These are phyloP conservation scores for Peromyscus aztecus DNA, from an alignment of 2,797 vertebrate species.

Conservation along the genomic window DNA sequence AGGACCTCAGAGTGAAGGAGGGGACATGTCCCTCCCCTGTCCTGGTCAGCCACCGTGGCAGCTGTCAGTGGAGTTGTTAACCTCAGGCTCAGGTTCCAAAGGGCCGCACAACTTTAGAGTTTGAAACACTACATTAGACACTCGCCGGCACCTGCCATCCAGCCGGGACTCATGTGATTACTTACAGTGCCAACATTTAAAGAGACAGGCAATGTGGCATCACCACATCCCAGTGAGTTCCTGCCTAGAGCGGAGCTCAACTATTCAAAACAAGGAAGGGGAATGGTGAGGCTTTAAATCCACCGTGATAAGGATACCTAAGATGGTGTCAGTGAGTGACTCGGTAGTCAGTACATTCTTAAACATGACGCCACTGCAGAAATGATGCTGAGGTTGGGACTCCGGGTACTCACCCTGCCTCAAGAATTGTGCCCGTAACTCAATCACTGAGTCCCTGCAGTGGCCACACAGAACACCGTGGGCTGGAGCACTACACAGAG, in stretches of 20 bases:
- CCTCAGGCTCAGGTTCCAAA: not conserved
- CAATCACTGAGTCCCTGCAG: not conserved
- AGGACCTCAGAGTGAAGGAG: not conserved
- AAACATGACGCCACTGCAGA: accelerated
- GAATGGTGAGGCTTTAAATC: not conserved
- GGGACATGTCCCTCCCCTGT: not conserved
- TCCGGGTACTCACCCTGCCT: not conserved
- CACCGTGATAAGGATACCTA: not conserved
- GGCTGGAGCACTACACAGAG: not conserved
- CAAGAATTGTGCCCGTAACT: not conserved
- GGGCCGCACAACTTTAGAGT: not conserved
- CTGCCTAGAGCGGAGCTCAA: not conserved
- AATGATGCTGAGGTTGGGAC: not conserved
- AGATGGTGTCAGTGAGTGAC: accelerated
- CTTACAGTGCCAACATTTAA: not conserved
- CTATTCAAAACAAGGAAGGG: not conserved
- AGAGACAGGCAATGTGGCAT: not conserved
- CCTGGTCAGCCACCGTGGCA: not conserved
- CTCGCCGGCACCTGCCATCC: not conserved
- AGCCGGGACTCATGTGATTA: not conserved
- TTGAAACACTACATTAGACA: not conserved
- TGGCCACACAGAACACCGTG: not conserved
- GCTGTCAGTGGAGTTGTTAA: not conserved
- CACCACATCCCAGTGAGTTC: too few relatives aligned
- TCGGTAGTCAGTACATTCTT: not conserved